Evolutionary conservation across 2,113 vertebrate genomes (phyloP), one percentile per base, ranked within the genome.

Genomic region (Scatophagus argus): DNA sequence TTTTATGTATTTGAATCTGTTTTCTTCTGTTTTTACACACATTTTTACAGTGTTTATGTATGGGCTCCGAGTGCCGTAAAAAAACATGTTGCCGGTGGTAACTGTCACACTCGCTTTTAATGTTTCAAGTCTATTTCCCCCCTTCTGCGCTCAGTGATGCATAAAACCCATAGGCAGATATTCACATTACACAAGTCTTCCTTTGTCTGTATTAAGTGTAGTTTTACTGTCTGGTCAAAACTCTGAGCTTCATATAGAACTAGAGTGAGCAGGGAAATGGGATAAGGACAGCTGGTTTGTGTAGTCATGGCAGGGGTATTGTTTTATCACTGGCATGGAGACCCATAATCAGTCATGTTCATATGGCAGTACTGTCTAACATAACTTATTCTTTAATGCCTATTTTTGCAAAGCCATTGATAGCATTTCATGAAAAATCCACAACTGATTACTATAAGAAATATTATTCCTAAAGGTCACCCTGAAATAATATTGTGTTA

Each of bases 401-500:
- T 31, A 3, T 47, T 52, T n/a, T 46, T 46, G 52, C 12, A 23
- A 41, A 41, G 31, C 8, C 12, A 31, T 21, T 27, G 38, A 17
- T 58, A 52, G 16, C 23, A 19, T n/a, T 3, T 2, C 34, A 60
- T 12, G 7, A 31, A 46, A 54, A 60, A 58, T 6, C 11, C 66
- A 49, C 16, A 58, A 16, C 1, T 0, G 8, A 60, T 51, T 17
- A 51, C 25, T 8, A 4, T 12, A 32, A 69, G 46, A 81, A 29
- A 41, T 66, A 72, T 56, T n/a, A 67, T 61, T 36, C 17, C 43
- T 44, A 64, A 41, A n/a, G 27, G 46, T 56, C 63, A 31, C 2
- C 1, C n/a, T 60, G 14, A 72, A 78, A 82, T 56, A 58, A 58
- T 64, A 43, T 54, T 79, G 81, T 25, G 29, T 62, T 73, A 39